phyloP scores from a whole-genome alignment of 2,113 vertebrate genomes.

The Trogon surrucura region DNA sequence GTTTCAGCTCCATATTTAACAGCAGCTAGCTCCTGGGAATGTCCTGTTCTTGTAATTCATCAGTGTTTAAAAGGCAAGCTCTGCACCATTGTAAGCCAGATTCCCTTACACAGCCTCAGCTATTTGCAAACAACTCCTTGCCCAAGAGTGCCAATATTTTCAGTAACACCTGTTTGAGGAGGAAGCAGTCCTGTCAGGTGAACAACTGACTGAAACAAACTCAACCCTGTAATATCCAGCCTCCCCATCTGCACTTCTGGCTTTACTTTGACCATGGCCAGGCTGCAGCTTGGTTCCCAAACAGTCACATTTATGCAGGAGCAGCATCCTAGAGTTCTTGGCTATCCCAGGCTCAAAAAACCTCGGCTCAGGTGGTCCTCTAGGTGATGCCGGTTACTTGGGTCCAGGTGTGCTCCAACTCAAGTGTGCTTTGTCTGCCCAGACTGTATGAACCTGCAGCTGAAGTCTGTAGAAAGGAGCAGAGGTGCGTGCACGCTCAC shows the following conservation, averaged over 20 bases:
- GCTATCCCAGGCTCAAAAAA: background rate
- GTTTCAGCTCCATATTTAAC: background rate
- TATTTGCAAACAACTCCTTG: background rate
- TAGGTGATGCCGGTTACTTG: background rate
- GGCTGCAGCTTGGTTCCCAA: background rate
- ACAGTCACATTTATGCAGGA: background rate
- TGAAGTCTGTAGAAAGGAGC: background rate
- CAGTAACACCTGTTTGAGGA: background rate
- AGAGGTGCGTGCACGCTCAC: fast-evolving
- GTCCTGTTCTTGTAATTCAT: background rate
- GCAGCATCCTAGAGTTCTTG: background rate
- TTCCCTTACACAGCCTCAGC: background rate
- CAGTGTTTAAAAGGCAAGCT: background rate
- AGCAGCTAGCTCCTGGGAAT: background rate
- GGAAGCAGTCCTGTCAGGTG: background rate
- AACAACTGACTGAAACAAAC: background rate
- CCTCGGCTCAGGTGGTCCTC: background rate
- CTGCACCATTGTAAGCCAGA: background rate
- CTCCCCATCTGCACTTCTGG: background rate
- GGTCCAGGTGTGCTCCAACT: background rate
- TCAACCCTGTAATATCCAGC: background rate
- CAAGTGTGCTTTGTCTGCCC: background rate
- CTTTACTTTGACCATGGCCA: background rate
- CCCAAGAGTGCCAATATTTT: background rate
- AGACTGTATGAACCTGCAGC: fast-evolving